A percentile compares a stretch with the other conserved stretches of the same genome.
Conservation (phyloP, 2,888 invertebrate species). For the Nysson spinosus region DNA sequence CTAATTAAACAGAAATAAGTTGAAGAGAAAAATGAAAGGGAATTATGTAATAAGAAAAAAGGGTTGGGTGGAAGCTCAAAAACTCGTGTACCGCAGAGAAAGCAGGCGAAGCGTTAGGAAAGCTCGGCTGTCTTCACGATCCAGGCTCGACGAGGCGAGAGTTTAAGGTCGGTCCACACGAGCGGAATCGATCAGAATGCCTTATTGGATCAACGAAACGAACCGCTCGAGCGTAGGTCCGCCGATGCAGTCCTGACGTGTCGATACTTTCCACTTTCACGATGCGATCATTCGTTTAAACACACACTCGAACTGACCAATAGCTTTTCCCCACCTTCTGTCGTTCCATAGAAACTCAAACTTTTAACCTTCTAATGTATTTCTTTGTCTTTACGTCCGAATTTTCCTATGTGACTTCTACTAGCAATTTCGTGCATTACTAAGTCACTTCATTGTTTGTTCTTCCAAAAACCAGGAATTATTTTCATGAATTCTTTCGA, state of each 20-base stretch:
- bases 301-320: slow-evolving; percentile 25
- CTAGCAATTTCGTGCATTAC: too few species aligned
- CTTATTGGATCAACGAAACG: slow-evolving; percentile 44
- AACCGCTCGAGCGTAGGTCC: slow-evolving; percentile 38
- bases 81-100: too few species aligned
- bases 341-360: slow-evolving; percentile 7
- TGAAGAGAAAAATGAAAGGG: too few species aligned
- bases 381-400: too few species aligned
- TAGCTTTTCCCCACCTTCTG: slow-evolving; percentile 1
- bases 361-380: slow-evolving; percentile 21
- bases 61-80: too few species aligned
- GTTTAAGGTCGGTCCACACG: slow-evolving; percentile 43
- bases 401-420: too few species aligned
- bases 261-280: slow-evolving; percentile 14
- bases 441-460: too few species aligned
- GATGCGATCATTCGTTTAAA: slow-evolving; percentile 19
- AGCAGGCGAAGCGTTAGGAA: too few species aligned
- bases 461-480: too few species aligned
- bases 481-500: neutral
- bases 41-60: too few species aligned
- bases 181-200: slow-evolving; percentile 37
- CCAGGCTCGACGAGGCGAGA: slow-evolving; percentile 23
- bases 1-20: too few species aligned
- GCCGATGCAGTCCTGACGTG: slow-evolving; percentile 15
- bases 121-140: slow-evolving; percentile 5